Percentiles rank a stretch among this genome's conserved stretches.
These are phyloP conservation scores for Myotis planiceps DNA, from an alignment of 2,797 vertebrate genomes.

Conservation along the genomic window DNA sequence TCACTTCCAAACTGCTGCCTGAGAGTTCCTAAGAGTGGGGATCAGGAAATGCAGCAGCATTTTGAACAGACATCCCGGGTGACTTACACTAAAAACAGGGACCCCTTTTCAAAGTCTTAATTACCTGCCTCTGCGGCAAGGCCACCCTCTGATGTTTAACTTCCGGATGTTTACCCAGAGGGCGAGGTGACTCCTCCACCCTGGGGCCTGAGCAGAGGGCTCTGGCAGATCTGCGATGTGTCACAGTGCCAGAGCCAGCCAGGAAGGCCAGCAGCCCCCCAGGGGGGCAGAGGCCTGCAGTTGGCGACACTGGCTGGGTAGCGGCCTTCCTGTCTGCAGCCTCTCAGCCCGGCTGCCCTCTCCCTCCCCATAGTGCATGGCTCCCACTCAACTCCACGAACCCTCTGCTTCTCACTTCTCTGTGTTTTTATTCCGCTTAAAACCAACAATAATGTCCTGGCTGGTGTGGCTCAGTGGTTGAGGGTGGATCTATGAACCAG, in stretches of 20 bases:
- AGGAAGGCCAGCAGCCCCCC: not conserved
- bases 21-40: not conserved
- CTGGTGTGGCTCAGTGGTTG: too few species aligned
- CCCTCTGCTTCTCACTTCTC: not conserved
- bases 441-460: not conserved
- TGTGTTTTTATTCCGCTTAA: not conserved
- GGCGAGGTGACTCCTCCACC: rapidly evolving
- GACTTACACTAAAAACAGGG: not conserved
- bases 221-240: not conserved
- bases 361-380: too few species aligned
- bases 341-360: too few species aligned
- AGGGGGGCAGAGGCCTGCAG: not conserved
- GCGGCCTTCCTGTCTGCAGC: not conserved
- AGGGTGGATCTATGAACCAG: too few species aligned
- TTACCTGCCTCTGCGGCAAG: not conserved
- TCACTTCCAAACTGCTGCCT: not conserved
- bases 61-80: not conserved
- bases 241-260: not conserved
- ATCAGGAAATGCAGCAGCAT: not conserved
- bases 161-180: not conserved
- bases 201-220: not conserved
- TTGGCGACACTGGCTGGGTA: rapidly evolving
- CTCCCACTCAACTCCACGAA: not conserved
- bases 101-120: not conserved
- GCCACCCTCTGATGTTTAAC: not conserved